Evolutionary conservation across 53 echinoderm and acorn worm genomes (phyloP), one percentile per base, ranked within the genome.

Genomic region (Holothuria scabra): DNA sequence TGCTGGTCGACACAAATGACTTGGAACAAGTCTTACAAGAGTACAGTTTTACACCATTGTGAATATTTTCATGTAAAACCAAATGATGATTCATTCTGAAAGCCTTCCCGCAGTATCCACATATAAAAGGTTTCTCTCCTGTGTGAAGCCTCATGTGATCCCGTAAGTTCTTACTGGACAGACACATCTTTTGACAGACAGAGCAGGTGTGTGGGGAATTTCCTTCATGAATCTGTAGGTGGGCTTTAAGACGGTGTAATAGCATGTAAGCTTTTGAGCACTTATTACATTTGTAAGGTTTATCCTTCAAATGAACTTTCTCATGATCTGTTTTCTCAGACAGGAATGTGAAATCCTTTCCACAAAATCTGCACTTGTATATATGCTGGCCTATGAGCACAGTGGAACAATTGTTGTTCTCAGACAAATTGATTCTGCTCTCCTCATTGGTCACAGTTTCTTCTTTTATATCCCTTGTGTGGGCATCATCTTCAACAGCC

Each of bases 31-130:
- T 78, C 78, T 78, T 78, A 21, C 78, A 78, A 13, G 28, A 32
- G 26, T 59, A 78, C 25, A 56, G 78, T 30, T 58, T 78, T 3
- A 78, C 32, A 12, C 78, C 58, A 28, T 78, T 78, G 34, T 78
- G 78, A 21, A 78, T 78, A 26, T 78, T 78, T 32, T 78, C 78
- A 20, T 78, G 78, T 21, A 78, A 30, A 56, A 33, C 30, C 6
- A 78, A 32, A 78, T 78, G 78, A 28, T 78, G 78, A 20, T 58
- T 78, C 78, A 78, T 29, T 0, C 78, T 23, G 28, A 78, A 78
- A 16, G 78, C 52, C 78, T 78, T 78, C 13, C 78, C 78, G 59
- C 78, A 78, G 33, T 56, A 78, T 6, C 78, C 31, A 78, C 78
- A 78, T 12, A 78, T 29, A 20, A 78, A 78, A 7, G 78, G 58